A percentile compares a stretch with the other conserved stretches of the same genome.
Evolutionary conservation across 2,797 vertebrate genomes (phyloP).

Genomic region (Propithecus deckenii): DNA sequence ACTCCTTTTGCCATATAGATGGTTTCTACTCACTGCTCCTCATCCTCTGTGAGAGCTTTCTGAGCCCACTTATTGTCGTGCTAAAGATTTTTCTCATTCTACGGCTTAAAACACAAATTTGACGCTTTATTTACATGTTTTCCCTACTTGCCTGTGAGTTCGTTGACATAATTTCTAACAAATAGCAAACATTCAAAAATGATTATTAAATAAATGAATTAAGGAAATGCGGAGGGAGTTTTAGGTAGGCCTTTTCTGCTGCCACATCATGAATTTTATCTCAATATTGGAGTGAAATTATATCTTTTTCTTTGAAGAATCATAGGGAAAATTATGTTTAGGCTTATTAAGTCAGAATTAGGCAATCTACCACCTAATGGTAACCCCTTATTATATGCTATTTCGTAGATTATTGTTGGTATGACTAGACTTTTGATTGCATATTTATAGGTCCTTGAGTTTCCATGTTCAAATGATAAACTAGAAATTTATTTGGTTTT

Average conservation of each 20-base stretch:
- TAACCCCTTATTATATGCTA: neutral
- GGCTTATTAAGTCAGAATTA: neutral
- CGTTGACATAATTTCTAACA: neutral
- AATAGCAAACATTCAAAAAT: neutral
- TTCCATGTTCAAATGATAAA: constrained; percentile 1
- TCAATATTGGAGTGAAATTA: neutral
- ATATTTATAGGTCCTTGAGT: neutral
- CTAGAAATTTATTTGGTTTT: neutral
- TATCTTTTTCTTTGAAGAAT: constrained; percentile 1
- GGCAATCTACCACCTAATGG: neutral
- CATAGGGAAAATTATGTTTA: neutral
- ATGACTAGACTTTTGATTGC: constrained; percentile 15
- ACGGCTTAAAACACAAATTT: neutral
- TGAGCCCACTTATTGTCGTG: neutral
- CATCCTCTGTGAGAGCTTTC: neutral
- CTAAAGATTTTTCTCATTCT: neutral
- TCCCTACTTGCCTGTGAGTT: neutral
- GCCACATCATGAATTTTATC: neutral
- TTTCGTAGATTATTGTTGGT: neutral
- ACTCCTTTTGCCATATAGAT: neutral
- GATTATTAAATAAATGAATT: constrained; percentile 6
- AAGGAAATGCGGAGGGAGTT: neutral
- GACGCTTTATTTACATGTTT: neutral
- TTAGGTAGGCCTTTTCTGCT: neutral
- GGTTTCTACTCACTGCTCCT: neutral